phyloP scores from a whole-genome alignment of 2,113 vertebrate species.

The Melospiza georgiana region DNA sequence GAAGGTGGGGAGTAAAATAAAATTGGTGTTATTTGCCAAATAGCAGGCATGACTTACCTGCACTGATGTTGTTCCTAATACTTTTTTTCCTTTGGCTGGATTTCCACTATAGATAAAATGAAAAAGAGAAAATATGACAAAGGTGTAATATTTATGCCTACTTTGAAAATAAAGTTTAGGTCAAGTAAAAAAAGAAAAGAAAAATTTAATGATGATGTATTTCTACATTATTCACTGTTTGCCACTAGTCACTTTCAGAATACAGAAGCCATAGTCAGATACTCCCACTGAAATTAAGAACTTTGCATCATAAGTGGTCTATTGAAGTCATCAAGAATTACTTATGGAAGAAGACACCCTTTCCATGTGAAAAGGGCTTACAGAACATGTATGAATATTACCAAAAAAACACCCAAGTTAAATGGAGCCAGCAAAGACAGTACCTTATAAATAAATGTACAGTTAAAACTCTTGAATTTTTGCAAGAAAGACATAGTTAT shows the following conservation, averaged over 20 bases:
- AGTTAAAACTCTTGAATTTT: neutral
- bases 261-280: neutral
- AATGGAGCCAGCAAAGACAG: neutral
- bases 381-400: neutral
- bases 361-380: neutral
- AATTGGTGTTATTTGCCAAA: neutral
- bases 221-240: neutral
- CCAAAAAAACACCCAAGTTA: neutral
- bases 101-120: neutral
- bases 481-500: neutral
- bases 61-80: neutral
- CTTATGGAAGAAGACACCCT: neutral
- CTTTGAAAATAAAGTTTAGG: neutral
- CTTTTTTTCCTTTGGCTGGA: neutral
- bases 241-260: neutral
- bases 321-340: neutral
- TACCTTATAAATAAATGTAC: neutral
- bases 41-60: neutral
- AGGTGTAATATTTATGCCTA: neutral
- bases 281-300: neutral
- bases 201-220: neutral
- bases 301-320: neutral
- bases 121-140: neutral
- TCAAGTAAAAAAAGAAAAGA: neutral
- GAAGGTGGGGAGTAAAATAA: neutral